A percentile compares a stretch with the other conserved stretches of the same genome.
phyloP scores from a whole-genome alignment of 2,888 invertebrate species.

The Harpagoxenus sublaevis region DNA sequence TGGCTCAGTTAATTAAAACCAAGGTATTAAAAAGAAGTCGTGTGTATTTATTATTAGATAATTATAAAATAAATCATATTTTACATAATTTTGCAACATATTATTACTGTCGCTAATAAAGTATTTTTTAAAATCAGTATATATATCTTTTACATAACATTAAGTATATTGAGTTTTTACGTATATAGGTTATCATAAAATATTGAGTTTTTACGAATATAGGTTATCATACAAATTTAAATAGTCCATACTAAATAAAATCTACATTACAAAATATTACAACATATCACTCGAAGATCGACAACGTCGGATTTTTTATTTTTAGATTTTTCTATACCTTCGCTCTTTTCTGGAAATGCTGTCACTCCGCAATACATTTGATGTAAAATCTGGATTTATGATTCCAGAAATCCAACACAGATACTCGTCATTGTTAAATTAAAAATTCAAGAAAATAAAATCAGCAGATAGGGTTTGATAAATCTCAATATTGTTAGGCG shows the following conservation, averaged over 20 bases:
- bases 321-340: background rate
- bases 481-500: background rate
- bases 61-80: background rate
- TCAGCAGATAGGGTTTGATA: background rate
- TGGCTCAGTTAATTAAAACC: conserved; percentile 2
- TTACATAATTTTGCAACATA: background rate
- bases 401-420: background rate
- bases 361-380: conserved; percentile 24
- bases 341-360: background rate
- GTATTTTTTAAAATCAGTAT: background rate
- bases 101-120: background rate
- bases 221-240: conserved; percentile 6
- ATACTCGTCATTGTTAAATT: background rate
- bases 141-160: background rate
- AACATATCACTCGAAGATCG: background rate
- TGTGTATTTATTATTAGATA: background rate
- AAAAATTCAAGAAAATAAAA: background rate
- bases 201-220: background rate
- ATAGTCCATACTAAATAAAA: background rate
- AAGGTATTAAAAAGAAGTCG: background rate
- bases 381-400: conserved; percentile 42
- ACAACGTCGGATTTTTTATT: background rate
- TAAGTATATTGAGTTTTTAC: background rate
- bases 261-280: conserved; percentile 2
- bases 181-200: no score